A percentile compares a stretch with the other conserved stretches of the same genome.
Evolutionary conservation across 2,888 invertebrate species (phyloP).

Genomic region (Itoplectis maculator): DNA sequence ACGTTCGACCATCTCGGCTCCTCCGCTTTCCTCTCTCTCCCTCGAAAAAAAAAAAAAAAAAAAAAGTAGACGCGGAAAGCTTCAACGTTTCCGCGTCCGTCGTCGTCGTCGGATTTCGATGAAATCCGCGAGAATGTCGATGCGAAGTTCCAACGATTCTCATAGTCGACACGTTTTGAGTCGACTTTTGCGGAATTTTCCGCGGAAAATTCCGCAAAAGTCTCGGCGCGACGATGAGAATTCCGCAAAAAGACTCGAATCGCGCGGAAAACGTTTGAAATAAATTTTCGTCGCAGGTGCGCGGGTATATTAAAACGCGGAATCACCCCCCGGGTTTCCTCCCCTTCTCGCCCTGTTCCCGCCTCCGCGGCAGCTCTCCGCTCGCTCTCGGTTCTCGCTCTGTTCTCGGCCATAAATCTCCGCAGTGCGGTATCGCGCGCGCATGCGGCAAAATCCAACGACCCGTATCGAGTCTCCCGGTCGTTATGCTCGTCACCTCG

Average conservation of each 20-base stretch:
- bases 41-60: not conserved
- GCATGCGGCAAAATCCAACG: conserved; percentile 69
- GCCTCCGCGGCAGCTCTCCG: conserved; percentile 43
- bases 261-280: conserved; percentile 24
- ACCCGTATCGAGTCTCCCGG: conserved; percentile 69
- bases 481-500: conserved; percentile 71
- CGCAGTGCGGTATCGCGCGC: conserved; percentile 67
- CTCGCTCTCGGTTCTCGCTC: conserved; percentile 57
- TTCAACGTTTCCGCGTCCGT: not conserved
- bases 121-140: not conserved
- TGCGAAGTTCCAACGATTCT: no score
- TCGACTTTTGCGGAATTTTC: not conserved
- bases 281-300: conserved; percentile 50
- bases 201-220: conserved; percentile 22
- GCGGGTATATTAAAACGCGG: conserved; percentile 63
- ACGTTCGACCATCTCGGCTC: conserved; percentile 15
- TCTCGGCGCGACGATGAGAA: not conserved
- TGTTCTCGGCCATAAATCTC: conserved; percentile 68
- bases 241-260: no score
- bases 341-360: conserved; percentile 49
- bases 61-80: no score
- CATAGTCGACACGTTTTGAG: no score
- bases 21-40: conserved; percentile 34
- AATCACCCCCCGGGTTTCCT: conserved; percentile 47
- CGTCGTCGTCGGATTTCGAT: not conserved